Evolutionary conservation across 2,113 vertebrate genomes (phyloP).

Genomic region (Hucho hucho): DNA sequence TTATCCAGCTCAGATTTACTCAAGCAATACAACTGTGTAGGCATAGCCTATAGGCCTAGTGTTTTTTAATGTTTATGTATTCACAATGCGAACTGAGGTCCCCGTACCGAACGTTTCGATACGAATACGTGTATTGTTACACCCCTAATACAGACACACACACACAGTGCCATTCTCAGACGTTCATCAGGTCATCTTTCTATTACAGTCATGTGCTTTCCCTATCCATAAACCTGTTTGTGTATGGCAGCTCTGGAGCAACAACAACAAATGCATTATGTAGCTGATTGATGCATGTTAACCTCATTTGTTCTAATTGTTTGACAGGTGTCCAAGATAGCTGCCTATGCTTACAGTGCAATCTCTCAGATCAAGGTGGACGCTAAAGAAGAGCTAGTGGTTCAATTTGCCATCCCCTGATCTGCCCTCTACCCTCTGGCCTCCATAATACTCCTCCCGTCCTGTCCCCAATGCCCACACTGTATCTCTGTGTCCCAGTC

Average conservation of each 20-base stretch:
- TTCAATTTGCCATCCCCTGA: constrained; percentile 96
- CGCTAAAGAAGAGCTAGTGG: constrained; percentile 94
- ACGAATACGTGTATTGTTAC: too few relatives aligned
- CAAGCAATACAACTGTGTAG: too few relatives aligned
- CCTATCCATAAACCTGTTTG: too few relatives aligned
- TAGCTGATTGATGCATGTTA: too few relatives aligned
- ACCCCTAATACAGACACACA: not conserved
- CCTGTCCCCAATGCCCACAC: constrained; percentile 36
- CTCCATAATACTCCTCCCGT: constrained; percentile 16
- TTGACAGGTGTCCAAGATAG: constrained; percentile 89
- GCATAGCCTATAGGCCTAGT: too few relatives aligned
- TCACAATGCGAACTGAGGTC: too few relatives aligned
- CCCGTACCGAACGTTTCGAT: too few relatives aligned
- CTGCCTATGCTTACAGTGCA: constrained; percentile 93
- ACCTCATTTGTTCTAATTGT: not conserved
- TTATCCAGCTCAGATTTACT: too few relatives aligned
- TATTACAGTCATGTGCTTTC: too few relatives aligned
- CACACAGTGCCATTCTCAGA: not conserved
- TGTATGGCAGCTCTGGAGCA: too few relatives aligned
- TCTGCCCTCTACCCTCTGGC: constrained; percentile 21
- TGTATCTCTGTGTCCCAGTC: constrained; percentile 45
- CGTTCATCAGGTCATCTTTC: not conserved
- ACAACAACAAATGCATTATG: too few relatives aligned
- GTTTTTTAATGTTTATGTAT: too few relatives aligned
- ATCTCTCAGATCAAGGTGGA: constrained; percentile 97